phyloP scores from a whole-genome alignment of 1,140 invertebrate genomes.

The Zaprionus vittiger region DNA sequence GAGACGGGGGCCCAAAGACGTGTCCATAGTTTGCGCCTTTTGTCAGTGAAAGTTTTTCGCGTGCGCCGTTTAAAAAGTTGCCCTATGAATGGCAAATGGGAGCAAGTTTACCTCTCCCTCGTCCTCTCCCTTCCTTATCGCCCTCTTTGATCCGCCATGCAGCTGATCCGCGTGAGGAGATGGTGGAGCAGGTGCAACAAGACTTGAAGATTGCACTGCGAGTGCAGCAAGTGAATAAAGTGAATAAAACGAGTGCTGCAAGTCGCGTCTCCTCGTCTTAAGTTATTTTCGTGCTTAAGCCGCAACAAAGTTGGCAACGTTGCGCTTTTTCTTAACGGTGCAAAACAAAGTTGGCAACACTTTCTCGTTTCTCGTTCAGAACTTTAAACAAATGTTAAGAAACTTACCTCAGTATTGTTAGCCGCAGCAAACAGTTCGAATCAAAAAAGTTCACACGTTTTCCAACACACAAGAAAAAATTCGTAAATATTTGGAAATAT shows the following conservation, averaged over 20 bases:
- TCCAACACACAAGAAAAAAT: conserved; percentile 5
- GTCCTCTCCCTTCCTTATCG: not conserved
- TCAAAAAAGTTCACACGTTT: not conserved
- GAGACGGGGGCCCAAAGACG: not conserved
- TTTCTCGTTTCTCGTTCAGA: not conserved
- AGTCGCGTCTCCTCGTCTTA: not conserved
- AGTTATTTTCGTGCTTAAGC: not conserved
- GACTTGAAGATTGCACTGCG: not conserved
- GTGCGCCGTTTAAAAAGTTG: conserved; percentile 3
- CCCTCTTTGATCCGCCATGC: not conserved
- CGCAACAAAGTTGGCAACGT: not conserved
- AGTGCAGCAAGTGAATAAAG: not conserved
- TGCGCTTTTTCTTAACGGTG: not conserved
- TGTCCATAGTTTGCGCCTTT: conserved; percentile 8
- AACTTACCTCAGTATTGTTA: conserved; percentile 12
- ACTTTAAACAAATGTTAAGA: conserved; percentile 1
- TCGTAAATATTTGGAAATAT: not conserved
- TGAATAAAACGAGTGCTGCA: not conserved
- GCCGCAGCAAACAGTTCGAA: not conserved
- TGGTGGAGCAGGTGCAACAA: not conserved
- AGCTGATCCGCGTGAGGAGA: not conserved
- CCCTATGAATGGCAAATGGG: conserved; percentile 7
- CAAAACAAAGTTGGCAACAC: conserved; percentile 14
- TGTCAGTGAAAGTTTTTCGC: conserved; percentile 33
- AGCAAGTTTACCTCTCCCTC: not conserved